Evolutionary conservation across 2,113 vertebrate genomes (phyloP), one percentile per base, ranked within the genome.

Genomic region (Psephotus haematonotus): DNA sequence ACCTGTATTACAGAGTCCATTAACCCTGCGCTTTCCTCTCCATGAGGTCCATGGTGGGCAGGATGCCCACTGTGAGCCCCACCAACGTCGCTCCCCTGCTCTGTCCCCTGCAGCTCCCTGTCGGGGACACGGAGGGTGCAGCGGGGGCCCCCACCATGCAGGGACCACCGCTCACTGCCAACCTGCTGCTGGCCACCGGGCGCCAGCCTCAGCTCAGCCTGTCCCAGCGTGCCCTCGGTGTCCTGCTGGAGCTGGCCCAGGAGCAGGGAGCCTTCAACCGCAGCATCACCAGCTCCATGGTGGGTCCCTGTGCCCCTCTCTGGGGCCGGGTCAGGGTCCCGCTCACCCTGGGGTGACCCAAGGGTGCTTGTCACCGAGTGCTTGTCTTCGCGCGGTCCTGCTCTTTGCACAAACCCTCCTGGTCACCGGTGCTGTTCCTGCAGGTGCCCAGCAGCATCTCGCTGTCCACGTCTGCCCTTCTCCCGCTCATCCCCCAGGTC

Each of bases 401-500:
- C 88, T 3, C 43, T 75, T 12, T n/a, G 74, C 82, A 60, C 31
- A 17, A 5, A 29, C 43, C 57, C 39, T 35, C 19, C 75, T 0
- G 0, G 16, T 69, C 2, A 1, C 76, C 1, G 2, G 3, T 37
- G 72, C 20, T 46, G 37, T 55, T 75, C 80, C 76, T 10, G 1
- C 95, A 97, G 96, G 94, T 90, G 13, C 5, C 80, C 1, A 4
- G 24, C 1, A 27, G 20, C 50, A 4, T 8, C 80, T 50, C 4
- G 0, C 77, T 96, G 69, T 64, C 90, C 44, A 15, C 37, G 0
- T 46, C 92, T 4, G 64, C 76, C 24, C 92, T 94, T 1, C 28
- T 78, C 39, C 67, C 57, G 0, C 11, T 74, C 65, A 49, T 97
- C 20, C 97, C 97, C 1, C 89, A 96, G 97, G 98, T 98, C 93